Evolutionary conservation across 1,140 invertebrate species (phyloP), one percentile per base, ranked within the genome.

Genomic region (Heliconius congener): DNA sequence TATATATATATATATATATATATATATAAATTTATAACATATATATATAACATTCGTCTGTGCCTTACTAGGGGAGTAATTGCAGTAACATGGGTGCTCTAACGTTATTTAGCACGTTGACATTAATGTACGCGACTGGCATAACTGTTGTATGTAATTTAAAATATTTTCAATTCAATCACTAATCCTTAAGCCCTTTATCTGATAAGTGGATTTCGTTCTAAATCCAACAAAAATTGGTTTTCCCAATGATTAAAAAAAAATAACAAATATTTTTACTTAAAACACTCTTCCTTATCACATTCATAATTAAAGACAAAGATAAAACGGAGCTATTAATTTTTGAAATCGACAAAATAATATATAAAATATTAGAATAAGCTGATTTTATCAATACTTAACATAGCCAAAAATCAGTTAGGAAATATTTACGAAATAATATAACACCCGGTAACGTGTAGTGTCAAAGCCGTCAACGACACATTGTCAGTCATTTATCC

Each of bases 21-120:
- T 23, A 23, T 23, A 23, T 23, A 23, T 23, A 23, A n/a, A n/a
- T n/a, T 23, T 23, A 23, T 23, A 23, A 23, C 23, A n/a, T 23
- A 23, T 23, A 23, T 23, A 23, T 23, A 23, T 23, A 37, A 39
- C 42, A 34, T 39, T 76, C 39, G 52, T 60, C 60, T 1, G 57
- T 57, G 74, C 57, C 23, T 76, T 70, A 66, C 74, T 39, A 57
- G 37, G 23, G 34, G 83, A 79, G 86, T 92, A 91, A 93, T 93
- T 91, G 87, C 87, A 88, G 86, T 89, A 89, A 91, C 91, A 92
- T 91, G 90, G 86, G 88, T 89, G 83, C 90, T 92, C 87, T 88
- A 91, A 91, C 88, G 86, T 88, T 88, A 90, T 91, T 92, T 89
- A 88, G 89, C 86, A 84, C 84, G 83, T 83, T 81, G 86, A 85